A percentile compares a stretch with the other conserved stretches of the same genome.
Evolutionary conservation across 2,113 vertebrate genomes (phyloP).

Genomic region (Tragelaphus imberbis): DNA sequence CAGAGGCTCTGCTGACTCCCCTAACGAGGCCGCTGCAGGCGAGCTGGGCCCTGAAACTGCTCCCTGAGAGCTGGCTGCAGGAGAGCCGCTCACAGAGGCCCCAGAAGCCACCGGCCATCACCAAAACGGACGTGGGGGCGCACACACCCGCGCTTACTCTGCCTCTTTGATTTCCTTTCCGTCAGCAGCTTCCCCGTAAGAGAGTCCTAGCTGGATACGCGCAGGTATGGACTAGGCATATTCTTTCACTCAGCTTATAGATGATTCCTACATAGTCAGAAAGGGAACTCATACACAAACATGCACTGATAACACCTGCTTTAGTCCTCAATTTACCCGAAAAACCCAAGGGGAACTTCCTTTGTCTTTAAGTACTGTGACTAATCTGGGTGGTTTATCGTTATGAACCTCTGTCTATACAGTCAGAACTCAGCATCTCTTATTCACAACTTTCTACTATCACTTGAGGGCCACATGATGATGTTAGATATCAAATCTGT

Average conservation of each 20-base stretch:
- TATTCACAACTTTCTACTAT: neutral
- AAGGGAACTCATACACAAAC: slow-evolving; percentile 15
- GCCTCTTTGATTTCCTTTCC: neutral
- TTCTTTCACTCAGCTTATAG: neutral
- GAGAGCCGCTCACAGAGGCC: neutral
- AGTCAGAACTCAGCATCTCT: neutral
- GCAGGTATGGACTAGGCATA: neutral
- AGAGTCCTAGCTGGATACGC: neutral
- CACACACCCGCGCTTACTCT: neutral
- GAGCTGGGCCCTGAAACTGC: neutral
- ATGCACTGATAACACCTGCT: neutral
- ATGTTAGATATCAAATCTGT: neutral
- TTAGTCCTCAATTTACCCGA: neutral
- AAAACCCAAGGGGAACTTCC: neutral
- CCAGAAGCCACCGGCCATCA: neutral
- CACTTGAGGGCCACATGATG: neutral
- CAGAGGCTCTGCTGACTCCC: neutral
- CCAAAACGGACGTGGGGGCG: neutral
- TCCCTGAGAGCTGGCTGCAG: neutral
- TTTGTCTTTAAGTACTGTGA: neutral
- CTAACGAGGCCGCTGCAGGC: neutral
- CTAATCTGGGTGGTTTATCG: neutral
- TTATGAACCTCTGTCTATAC: slow-evolving; percentile 2
- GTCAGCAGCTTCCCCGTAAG: neutral
- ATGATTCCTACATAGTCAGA: neutral